These are phyloP conservation scores for Silvanus unidentatus DNA, from an alignment of 2,888 invertebrate species.

Conservation along the genomic window DNA sequence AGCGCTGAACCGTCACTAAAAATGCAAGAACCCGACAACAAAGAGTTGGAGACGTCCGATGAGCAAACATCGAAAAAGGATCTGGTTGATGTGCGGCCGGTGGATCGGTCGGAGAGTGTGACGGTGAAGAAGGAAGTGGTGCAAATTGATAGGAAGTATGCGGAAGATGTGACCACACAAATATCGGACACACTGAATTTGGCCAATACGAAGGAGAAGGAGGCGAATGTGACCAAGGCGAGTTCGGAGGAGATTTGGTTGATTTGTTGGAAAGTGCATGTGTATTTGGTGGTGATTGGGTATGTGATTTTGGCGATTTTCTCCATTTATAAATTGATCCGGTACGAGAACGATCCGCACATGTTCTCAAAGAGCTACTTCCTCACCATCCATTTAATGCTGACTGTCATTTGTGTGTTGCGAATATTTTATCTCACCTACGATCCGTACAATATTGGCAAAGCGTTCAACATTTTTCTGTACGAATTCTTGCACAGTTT, in stretches of 20 bases:
- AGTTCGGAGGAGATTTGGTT: conserved; percentile 59
- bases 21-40: conserved; percentile 26
- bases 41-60: conserved; percentile 20
- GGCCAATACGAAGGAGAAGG: conserved; percentile 52
- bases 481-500: conserved; percentile 79
- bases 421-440: conserved; percentile 84
- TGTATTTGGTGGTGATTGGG: conserved; percentile 78
- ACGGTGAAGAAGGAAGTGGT: conserved; percentile 38
- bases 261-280: conserved; percentile 87
- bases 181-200: conserved; percentile 52
- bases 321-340: conserved; percentile 78
- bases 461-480: conserved; percentile 69
- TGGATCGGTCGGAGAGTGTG: conserved; percentile 38
- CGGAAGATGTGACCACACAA: conserved; percentile 39
- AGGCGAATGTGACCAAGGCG: conserved; percentile 40
- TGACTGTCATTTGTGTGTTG: conserved; percentile 75
- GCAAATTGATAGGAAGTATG: conserved; percentile 24
- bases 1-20: conserved; percentile 32
- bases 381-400: conserved; percentile 73
- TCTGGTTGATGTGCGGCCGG: conserved; percentile 23
- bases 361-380: conserved; percentile 85
- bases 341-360: conserved; percentile 80
- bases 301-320: conserved; percentile 80
- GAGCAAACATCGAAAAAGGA: conserved; percentile 25
- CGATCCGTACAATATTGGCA: conserved; percentile 86